Evolutionary conservation across 2,797 vertebrate genomes (phyloP), one percentile per base, ranked within the genome.

Genomic region (Aldrovandia affinis): DNA sequence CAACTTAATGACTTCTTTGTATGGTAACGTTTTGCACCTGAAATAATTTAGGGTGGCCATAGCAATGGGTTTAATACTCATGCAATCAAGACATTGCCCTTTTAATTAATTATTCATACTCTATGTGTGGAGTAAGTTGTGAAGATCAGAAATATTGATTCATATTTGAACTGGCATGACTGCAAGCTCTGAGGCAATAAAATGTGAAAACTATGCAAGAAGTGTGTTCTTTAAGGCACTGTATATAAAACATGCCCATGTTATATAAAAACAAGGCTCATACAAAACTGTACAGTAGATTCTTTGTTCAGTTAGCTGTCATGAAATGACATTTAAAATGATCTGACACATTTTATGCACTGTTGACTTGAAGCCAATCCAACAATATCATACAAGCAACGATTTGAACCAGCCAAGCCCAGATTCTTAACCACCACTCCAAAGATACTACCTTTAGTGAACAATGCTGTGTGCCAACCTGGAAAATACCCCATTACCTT

Each of bases 401-500:
- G 14, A 6, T 12, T 80, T 44, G 50, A 30, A 36, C 33, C 54
- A 61, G 33, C 5, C 4, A 33, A 57, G 79, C 1, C 79, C 28
- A 39, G 14, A 20, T 20, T 22, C 28, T 28, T 59, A 14, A 73
- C 9, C 28, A 44, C 5, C 30, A 2, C 4, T 14, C 42, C 25
- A 12, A 59, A 14, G 73, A 33, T 39, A 15, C 4, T 8, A 30
- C n/a, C 5, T 15, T 25, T 57, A 70, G n/a, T 18, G 25, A 8
- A 55, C 25, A 33, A 14, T 54, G 52, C 50, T 54, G n/a, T 55
- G 7, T 3, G 15, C 10, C 18, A 78, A 39, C 68, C 68, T 18
- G 68, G 18, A 42, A 78, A n/a, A 78, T 50, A n/a, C 22, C n/a
- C 28, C 52, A 7, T 73, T 93, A 99, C 98, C 97, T 98, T 99